These are phyloP conservation scores for Stigmatopora nigra DNA, from an alignment of 2,113 vertebrate species.

Conservation along the genomic window DNA sequence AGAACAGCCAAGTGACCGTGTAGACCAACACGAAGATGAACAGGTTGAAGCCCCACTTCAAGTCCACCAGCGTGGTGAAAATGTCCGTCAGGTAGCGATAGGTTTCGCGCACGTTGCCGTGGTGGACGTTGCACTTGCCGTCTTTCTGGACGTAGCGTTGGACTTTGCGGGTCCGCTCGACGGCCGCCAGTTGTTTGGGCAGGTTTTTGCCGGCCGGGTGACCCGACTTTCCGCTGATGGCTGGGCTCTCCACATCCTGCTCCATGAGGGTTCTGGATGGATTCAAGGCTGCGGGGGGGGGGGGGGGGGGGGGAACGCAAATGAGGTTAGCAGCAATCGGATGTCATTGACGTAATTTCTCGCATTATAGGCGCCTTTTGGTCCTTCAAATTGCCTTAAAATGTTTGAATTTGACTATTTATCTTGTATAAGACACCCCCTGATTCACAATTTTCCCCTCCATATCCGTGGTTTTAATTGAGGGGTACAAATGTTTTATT, in stretches of 20 bases:
- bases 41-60: conserved; percentile 97
- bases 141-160: conserved; percentile 97
- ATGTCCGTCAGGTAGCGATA: conserved; percentile 96
- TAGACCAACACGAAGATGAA: conserved; percentile 97
- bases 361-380: background rate
- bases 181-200: conserved; percentile 76
- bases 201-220: conserved; percentile 85
- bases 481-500: too few species aligned
- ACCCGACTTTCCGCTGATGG: conserved; percentile 79
- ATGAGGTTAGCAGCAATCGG: background rate
- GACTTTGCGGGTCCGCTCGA: conserved; percentile 77
- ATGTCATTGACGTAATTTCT: background rate
- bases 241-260: conserved; percentile 95
- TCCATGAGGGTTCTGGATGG: conserved; percentile 84
- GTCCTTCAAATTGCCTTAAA: too few species aligned
- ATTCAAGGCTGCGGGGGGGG: conserved; percentile 74
- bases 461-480: too few species aligned
- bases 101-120: conserved; percentile 92
- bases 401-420: too few species aligned
- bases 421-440: too few species aligned
- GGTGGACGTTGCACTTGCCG: conserved; percentile 97
- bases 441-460: too few species aligned
- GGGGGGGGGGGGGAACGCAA: background rate
- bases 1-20: conserved; percentile 97
- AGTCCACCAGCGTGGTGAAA: conserved; percentile 96